Evolutionary conservation across 2,888 invertebrate genomes (phyloP).

Genomic region (Tipula unca): DNA sequence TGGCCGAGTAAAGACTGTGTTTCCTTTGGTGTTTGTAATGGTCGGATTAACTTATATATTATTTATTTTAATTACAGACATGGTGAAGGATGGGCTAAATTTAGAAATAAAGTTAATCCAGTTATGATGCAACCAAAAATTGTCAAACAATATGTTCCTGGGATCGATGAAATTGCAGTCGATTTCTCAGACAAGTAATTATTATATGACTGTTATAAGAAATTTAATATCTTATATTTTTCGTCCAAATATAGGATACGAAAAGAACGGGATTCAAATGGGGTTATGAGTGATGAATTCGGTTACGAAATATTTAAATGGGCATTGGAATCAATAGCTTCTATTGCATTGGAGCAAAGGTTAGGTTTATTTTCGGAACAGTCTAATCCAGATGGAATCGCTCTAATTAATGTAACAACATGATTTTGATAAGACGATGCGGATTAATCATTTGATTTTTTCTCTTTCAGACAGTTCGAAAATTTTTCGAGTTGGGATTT

Average conservation of each 20-base stretch:
- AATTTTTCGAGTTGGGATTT: constrained; percentile 23
- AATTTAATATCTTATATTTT: not conserved
- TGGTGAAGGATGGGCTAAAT: constrained; percentile 56
- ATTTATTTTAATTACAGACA: constrained; percentile 38
- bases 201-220: not conserved
- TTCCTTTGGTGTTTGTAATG: not conserved
- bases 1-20: constrained; percentile 15
- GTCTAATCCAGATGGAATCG: constrained; percentile 15
- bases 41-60: too few species aligned
- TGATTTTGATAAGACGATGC: not conserved
- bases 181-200: constrained; percentile 36
- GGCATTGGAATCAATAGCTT: constrained; percentile 48
- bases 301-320: constrained; percentile 46
- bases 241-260: constrained; percentile 36
- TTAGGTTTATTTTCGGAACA: constrained; percentile 31
- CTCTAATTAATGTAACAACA: not conserved
- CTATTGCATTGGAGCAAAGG: constrained; percentile 39
- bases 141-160: constrained; percentile 45
- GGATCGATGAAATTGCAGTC: constrained; percentile 44
- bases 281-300: constrained; percentile 43
- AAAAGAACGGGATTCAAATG: constrained; percentile 31
- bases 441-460: not conserved
- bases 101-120: constrained; percentile 58
- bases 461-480: not conserved
- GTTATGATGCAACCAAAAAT: constrained; percentile 55